phyloP scores from a whole-genome alignment of 1,140 invertebrate genomes.

The Ylistrum balloti region DNA sequence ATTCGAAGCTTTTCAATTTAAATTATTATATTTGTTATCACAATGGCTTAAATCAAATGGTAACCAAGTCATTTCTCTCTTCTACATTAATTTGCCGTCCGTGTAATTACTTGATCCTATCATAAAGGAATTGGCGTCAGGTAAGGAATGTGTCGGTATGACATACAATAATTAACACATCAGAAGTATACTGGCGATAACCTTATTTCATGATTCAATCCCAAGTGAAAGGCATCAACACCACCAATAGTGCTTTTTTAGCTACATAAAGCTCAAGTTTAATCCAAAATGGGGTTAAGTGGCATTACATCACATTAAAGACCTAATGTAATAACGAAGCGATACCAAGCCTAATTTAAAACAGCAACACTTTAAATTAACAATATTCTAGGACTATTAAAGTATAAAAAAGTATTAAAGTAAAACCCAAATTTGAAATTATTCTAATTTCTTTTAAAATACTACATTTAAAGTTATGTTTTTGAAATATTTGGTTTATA shows the following conservation, averaged over 20 bases:
- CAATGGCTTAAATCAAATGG: no score
- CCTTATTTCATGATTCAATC: background rate
- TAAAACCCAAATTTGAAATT: background rate
- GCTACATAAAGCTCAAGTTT: background rate
- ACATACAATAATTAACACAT: background rate
- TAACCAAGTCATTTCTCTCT: no score
- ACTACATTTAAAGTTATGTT: slow-evolving; percentile 13
- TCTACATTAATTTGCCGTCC: background rate
- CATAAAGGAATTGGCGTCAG: background rate
- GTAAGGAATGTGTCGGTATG: background rate
- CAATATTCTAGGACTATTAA: slow-evolving; percentile 29
- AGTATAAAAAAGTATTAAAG: slow-evolving; percentile 6
- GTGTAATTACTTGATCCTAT: background rate
- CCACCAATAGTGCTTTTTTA: background rate
- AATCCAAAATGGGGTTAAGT: slow-evolving; percentile 24
- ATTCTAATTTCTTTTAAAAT: slow-evolving; percentile 31
- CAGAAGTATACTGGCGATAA: background rate
- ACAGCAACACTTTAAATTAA: slow-evolving; percentile 35
- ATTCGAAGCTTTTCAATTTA: no score
- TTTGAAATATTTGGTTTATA: slow-evolving; percentile 21
- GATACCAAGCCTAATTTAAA: slow-evolving; percentile 1
- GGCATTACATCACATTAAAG: slow-evolving; percentile 34
- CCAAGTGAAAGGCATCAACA: background rate
- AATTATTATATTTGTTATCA: no score
- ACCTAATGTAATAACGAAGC: background rate